A percentile compares a stretch with the other conserved stretches of the same genome.
Conservation (phyloP, 1,140 invertebrate species). For the Papilio helenus region DNA sequence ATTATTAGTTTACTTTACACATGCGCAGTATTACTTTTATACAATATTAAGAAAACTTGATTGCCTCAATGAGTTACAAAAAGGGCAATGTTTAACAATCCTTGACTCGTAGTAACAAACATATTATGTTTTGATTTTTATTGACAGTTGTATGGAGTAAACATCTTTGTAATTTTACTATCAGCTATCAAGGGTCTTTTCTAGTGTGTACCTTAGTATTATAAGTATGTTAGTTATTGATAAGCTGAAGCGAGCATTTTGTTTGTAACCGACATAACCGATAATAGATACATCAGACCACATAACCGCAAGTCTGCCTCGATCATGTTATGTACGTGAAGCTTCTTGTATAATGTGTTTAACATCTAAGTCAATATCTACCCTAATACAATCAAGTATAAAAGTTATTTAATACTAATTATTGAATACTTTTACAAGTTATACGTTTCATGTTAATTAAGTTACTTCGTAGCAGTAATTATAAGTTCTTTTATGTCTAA, state of each 20-base stretch:
- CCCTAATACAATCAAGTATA: background rate
- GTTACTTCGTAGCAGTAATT: too few species aligned
- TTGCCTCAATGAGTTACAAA: too few species aligned
- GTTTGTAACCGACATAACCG: background rate
- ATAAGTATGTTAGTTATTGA: background rate
- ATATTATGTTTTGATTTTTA: too few species aligned
- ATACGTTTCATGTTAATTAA: too few species aligned
- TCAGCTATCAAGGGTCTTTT: background rate
- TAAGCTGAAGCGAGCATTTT: constrained; percentile 2
- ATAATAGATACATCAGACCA: background rate
- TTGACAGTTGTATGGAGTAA: too few species aligned
- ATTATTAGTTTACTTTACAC: too few species aligned
- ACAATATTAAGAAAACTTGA: too few species aligned
- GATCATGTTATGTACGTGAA: constrained; percentile 6
- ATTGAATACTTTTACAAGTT: background rate
- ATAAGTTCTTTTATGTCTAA: too few species aligned
- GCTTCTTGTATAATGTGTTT: background rate
- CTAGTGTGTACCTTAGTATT: background rate
- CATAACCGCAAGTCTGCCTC: background rate
- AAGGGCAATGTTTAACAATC: too few species aligned
- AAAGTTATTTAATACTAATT: background rate
- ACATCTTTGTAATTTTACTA: too few species aligned
- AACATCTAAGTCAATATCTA: background rate
- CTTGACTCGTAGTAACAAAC: too few species aligned
- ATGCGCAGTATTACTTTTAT: background rate